These are phyloP conservation scores for Thunnus maccoyii DNA, from an alignment of 2,113 vertebrate genomes.

Conservation along the genomic window DNA sequence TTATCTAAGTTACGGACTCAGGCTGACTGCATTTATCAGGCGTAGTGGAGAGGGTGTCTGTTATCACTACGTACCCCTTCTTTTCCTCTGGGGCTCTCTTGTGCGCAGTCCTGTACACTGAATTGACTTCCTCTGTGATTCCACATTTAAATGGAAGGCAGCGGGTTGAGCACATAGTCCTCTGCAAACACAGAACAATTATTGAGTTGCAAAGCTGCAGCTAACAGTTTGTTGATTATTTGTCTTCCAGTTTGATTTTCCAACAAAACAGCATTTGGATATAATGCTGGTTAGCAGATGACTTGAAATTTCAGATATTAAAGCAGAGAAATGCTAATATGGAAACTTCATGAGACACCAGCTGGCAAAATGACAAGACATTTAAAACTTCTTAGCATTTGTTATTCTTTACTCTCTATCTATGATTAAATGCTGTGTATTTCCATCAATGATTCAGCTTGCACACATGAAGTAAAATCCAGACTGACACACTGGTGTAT, in stretches of 20 bases:
- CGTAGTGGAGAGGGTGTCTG: slow-evolving; percentile 54
- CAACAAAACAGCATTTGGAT: neutral
- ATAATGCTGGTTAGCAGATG: slow-evolving; percentile 5
- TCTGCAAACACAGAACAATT: slow-evolving; percentile 32
- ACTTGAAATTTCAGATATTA: neutral
- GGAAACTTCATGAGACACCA: neutral
- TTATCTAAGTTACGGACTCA: slow-evolving; percentile 65
- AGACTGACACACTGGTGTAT: neutral
- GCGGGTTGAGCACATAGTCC: neutral
- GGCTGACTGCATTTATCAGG: slow-evolving; percentile 66
- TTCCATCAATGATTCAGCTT: neutral
- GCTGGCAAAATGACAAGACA: neutral
- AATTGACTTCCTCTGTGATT: slow-evolving; percentile 51
- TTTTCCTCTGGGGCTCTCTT: slow-evolving; percentile 46
- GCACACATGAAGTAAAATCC: neutral
- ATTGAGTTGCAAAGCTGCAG: slow-evolving; percentile 26
- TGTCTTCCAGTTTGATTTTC: slow-evolving; percentile 10
- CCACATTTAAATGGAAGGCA: slow-evolving; percentile 55
- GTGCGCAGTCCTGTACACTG: slow-evolving; percentile 41
- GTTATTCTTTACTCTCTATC: too few relatives aligned
- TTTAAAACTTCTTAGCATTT: neutral
- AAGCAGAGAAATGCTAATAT: neutral
- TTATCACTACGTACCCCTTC: slow-evolving; percentile 51
- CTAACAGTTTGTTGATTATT: slow-evolving; percentile 3
- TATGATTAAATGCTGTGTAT: too few relatives aligned